Percentiles rank a stretch among this genome's conserved stretches.
Evolutionary conservation across 2,113 vertebrate species (phyloP).

Genomic region (Bolborhynchus lineola): DNA sequence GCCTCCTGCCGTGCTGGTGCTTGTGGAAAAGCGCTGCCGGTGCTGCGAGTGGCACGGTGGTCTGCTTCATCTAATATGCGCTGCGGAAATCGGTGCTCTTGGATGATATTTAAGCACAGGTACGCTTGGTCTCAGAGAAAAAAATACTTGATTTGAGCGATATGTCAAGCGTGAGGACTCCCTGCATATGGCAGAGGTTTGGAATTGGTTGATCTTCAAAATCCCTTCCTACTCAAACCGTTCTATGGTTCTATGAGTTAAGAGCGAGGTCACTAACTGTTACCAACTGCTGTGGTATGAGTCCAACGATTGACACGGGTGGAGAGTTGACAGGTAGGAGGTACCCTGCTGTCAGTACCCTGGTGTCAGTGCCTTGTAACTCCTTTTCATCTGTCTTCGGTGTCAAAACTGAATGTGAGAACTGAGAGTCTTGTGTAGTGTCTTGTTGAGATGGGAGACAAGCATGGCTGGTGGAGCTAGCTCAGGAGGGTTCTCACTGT

Average conservation of each 20-base stretch:
- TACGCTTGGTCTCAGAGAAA: rapidly evolving
- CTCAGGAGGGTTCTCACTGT: rapidly evolving
- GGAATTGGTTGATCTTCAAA: neutral
- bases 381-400: rapidly evolving
- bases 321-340: rapidly evolving
- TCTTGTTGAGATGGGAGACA: rapidly evolving
- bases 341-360: rapidly evolving
- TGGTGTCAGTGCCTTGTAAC: rapidly evolving
- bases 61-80: rapidly evolving
- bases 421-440: rapidly evolving
- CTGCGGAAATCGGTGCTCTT: rapidly evolving
- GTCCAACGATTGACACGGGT: rapidly evolving
- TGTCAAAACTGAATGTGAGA: rapidly evolving
- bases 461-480: rapidly evolving
- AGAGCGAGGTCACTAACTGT: rapidly evolving
- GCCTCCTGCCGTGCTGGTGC: rapidly evolving
- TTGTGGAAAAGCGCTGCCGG: rapidly evolving
- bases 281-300: rapidly evolving
- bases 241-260: neutral
- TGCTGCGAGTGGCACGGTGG: neutral
- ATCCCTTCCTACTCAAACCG: neutral
- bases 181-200: neutral
- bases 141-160: neutral
- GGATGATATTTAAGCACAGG: rapidly evolving
- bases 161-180: neutral